Evolutionary conservation across 2,113 vertebrate species (phyloP).

Genomic region (Tachysurus vachellii): DNA sequence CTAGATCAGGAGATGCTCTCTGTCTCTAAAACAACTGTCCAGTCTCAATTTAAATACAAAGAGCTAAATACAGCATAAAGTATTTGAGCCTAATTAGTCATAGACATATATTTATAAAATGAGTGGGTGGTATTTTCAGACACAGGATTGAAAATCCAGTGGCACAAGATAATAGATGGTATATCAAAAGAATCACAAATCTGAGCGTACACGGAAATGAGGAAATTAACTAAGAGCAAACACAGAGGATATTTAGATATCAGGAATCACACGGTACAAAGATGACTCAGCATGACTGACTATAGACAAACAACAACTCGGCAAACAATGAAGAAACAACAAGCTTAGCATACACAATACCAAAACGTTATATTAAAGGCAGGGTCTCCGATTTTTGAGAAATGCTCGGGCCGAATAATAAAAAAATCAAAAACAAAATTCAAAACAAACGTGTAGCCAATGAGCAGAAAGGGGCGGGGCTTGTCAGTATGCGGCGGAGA

Average conservation of each 20-base stretch:
- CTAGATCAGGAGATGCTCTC: background rate
- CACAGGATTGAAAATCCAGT: background rate
- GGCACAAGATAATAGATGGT: background rate
- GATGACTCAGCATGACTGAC: background rate
- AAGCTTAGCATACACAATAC: background rate
- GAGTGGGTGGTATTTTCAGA: constrained; percentile 18
- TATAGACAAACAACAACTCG: background rate
- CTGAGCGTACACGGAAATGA: background rate
- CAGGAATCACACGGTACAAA: background rate
- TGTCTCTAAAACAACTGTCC: background rate
- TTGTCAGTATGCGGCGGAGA: no score
- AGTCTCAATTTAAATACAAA: background rate
- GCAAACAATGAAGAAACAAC: background rate
- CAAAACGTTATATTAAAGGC: background rate
- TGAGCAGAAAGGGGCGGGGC: no score
- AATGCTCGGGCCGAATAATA: no score
- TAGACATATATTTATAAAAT: background rate
- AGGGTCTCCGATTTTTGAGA: no score
- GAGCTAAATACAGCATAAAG: background rate
- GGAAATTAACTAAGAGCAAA: background rate
- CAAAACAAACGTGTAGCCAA: no score
- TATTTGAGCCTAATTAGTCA: constrained; percentile 1
- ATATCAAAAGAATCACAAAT: background rate
- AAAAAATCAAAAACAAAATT: no score
- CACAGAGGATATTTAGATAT: background rate